Evolutionary conservation across 2,888 invertebrate species (phyloP).

Genomic region (Prionchulus punctatus): DNA sequence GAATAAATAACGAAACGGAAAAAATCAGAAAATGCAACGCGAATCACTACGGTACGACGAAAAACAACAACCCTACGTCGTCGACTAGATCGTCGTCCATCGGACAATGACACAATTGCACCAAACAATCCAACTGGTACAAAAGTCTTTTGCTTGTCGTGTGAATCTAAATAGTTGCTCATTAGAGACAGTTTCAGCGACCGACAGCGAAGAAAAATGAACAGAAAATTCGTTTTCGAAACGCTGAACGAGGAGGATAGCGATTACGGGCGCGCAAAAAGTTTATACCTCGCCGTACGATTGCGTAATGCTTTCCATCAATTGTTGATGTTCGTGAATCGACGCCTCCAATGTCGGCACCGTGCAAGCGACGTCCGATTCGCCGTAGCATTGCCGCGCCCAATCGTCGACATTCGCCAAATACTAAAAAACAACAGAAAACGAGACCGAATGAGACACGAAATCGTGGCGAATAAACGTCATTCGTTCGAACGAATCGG

Average conservation of each 20-base stretch:
- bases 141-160: conserved; percentile 87
- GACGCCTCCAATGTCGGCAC: conserved; percentile 77
- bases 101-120: conserved; percentile 60
- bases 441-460: not conserved
- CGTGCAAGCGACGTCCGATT: conserved; percentile 45
- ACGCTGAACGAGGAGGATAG: no score
- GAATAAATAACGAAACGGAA: conserved; percentile 8
- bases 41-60: not conserved
- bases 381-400: conserved; percentile 70
- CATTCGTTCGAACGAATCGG: no score
- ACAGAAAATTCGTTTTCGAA: no score
- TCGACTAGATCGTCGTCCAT: not conserved
- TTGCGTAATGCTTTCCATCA: conserved; percentile 92
- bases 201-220: not conserved
- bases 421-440: conserved; percentile 12
- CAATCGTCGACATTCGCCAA: conserved; percentile 61
- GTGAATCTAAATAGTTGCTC: conserved; percentile 50
- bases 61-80: not conserved
- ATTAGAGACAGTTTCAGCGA: not conserved
- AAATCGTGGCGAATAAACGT: not conserved
- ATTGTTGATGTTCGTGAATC: conserved; percentile 76
- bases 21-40: not conserved
- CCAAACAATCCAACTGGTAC: conserved; percentile 82
- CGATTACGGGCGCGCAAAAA: not conserved
- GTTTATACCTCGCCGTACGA: conserved; percentile 64